phyloP scores from a whole-genome alignment of 2,113 vertebrate genomes.

The Lagopus muta region DNA sequence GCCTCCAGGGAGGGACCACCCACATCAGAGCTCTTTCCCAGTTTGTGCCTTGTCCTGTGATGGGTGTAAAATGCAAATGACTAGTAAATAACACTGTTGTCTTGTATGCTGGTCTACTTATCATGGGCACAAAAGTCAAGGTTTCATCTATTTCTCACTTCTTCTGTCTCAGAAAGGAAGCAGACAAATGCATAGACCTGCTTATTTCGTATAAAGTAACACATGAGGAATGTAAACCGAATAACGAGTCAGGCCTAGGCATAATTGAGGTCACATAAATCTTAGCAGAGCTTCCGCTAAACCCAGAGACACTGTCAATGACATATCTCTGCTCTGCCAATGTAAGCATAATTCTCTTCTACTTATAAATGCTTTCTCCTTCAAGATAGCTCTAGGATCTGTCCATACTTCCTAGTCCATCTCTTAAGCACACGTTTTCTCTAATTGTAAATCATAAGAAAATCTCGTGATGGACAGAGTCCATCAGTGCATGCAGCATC shows the following conservation, averaged over 20 bases:
- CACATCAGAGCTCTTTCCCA: not conserved
- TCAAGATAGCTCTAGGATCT: not conserved
- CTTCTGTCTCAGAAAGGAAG: constrained; percentile 3
- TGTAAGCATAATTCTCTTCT: not conserved
- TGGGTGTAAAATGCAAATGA: not conserved
- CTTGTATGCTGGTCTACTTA: not conserved
- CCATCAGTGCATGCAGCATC: not conserved
- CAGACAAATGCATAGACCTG: not conserved
- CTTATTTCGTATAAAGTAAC: not conserved
- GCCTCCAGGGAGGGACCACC: not conserved
- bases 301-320: not conserved
- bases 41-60: not conserved
- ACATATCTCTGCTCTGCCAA: not conserved
- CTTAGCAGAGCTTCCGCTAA: constrained; percentile 18
- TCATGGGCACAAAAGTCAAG: not conserved
- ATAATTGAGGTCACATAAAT: constrained; percentile 20
- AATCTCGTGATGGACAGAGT: not conserved
- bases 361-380: not conserved
- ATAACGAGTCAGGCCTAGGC: not conserved
- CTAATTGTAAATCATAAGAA: not conserved
- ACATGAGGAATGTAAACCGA: constrained; percentile 23
- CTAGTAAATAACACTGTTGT: not conserved
- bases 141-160: not conserved
- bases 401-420: not conserved
- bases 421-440: not conserved